phyloP scores from a whole-genome alignment of 2,888 invertebrate species.

The Cremastinae sp. region DNA sequence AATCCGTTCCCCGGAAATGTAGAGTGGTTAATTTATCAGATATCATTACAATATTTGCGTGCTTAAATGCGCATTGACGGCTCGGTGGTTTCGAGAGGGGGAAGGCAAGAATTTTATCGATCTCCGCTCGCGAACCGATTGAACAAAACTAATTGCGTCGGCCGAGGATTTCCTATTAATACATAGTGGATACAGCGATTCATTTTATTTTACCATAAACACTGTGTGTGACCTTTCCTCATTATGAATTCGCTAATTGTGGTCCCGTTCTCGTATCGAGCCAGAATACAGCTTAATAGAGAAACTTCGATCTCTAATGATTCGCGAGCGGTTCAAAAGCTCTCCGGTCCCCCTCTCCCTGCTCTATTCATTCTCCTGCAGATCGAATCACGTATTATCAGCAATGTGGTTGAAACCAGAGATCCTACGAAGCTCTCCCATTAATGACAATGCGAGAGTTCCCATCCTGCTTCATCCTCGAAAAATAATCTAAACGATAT shows the following conservation, averaged over 20 bases:
- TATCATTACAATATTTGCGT: too few relatives aligned
- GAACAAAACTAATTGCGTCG: too few relatives aligned
- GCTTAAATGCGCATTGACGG: too few relatives aligned
- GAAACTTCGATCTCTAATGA: constrained; percentile 41
- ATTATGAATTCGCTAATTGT: constrained; percentile 39
- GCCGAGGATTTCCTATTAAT: too few relatives aligned
- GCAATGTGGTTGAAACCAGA: constrained; percentile 6
- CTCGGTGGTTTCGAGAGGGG: too few relatives aligned
- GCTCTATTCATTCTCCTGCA: not conserved
- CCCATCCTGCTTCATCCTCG: not conserved
- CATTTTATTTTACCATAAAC: constrained; percentile 30
- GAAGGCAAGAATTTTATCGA: too few relatives aligned
- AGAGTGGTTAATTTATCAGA: too few relatives aligned
- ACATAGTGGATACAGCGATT: constrained; percentile 17
- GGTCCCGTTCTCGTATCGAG: constrained; percentile 26
- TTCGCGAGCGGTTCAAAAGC: constrained; percentile 18
- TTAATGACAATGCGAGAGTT: constrained; percentile 18
- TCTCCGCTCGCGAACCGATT: too few relatives aligned
- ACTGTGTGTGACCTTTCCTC: constrained; percentile 7
- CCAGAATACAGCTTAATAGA: constrained; percentile 11
- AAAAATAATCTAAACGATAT: not conserved
- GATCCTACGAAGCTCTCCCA: constrained; percentile 7
- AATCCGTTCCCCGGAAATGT: too few relatives aligned
- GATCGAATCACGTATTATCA: constrained; percentile 13
- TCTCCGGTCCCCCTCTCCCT: not conserved